phyloP scores from a whole-genome alignment of 1,140 invertebrate species.

The Drosophila arawakana region DNA sequence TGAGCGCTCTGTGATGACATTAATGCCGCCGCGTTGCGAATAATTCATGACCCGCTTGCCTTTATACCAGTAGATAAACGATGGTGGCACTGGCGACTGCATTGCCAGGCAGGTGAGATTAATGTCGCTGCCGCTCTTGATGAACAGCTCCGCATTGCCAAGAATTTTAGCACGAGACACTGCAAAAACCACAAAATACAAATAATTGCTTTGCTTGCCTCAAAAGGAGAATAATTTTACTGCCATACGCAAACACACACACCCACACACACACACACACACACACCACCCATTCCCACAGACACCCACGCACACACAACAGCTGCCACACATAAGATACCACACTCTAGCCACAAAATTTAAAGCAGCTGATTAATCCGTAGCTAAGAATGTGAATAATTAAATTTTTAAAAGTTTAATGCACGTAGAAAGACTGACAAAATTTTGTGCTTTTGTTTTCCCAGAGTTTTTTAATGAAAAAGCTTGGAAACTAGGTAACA shows the following conservation, averaged over 20 bases:
- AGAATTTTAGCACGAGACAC: conserved; percentile 95
- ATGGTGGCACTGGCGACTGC: conserved; percentile 94
- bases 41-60: conserved; percentile 95
- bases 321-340: conserved; percentile 5
- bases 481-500: too few relatives aligned
- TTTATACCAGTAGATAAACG: conserved; percentile 96
- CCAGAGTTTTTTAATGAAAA: too few relatives aligned
- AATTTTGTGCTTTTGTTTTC: too few relatives aligned
- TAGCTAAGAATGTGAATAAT: too few relatives aligned
- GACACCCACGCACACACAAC: conserved; percentile 86
- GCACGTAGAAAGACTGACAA: too few relatives aligned
- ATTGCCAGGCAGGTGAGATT: conserved; percentile 95
- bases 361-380: too few relatives aligned
- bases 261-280: neutral
- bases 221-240: conserved; percentile 19
- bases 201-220: conserved; percentile 49
- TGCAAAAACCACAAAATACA: conserved; percentile 84
- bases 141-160: conserved; percentile 93
- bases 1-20: conserved; percentile 93
- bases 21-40: conserved; percentile 93
- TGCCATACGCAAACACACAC: conserved; percentile 19
- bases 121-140: conserved; percentile 95
- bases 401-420: too few relatives aligned
- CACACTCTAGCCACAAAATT: too few relatives aligned
- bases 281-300: neutral